phyloP scores from a whole-genome alignment of 2,888 invertebrate species.

The Phortica okadai region DNA sequence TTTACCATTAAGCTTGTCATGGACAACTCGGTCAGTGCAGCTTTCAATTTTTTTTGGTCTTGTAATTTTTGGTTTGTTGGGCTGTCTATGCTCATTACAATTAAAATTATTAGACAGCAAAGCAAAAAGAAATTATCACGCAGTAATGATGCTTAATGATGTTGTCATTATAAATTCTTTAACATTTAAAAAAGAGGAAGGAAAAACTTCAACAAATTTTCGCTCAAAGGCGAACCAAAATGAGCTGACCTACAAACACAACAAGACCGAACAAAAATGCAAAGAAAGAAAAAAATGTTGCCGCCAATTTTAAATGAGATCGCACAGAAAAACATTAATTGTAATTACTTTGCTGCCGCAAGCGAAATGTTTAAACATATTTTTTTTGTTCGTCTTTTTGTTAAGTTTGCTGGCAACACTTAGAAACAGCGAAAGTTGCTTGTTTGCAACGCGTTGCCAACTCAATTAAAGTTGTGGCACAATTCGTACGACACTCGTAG shows the following conservation, averaged over 20 bases:
- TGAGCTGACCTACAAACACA: background rate
- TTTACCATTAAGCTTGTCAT: background rate
- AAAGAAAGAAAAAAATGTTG: background rate
- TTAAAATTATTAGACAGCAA: background rate
- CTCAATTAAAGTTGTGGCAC: conserved; percentile 29
- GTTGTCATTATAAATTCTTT: background rate
- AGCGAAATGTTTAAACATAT: conserved; percentile 24
- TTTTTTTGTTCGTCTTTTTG: background rate
- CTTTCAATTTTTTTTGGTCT: background rate
- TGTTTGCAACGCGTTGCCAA: conserved; percentile 27
- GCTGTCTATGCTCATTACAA: background rate
- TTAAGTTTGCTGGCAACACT: background rate
- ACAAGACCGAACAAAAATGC: background rate
- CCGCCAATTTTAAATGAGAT: background rate
- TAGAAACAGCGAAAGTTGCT: conserved; percentile 11
- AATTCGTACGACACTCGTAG: background rate
- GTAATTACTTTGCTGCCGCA: conserved; percentile 20
- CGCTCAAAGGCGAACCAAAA: background rate
- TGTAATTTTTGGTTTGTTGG: background rate
- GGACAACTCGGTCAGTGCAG: background rate
- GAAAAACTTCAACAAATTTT: background rate
- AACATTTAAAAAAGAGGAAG: background rate
- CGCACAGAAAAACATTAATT: background rate
- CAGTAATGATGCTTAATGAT: background rate
- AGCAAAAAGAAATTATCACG: background rate